A percentile compares a stretch with the other conserved stretches of the same genome.
phyloP scores from a whole-genome alignment of 2,888 invertebrate species.

The Aphodius granarius region DNA sequence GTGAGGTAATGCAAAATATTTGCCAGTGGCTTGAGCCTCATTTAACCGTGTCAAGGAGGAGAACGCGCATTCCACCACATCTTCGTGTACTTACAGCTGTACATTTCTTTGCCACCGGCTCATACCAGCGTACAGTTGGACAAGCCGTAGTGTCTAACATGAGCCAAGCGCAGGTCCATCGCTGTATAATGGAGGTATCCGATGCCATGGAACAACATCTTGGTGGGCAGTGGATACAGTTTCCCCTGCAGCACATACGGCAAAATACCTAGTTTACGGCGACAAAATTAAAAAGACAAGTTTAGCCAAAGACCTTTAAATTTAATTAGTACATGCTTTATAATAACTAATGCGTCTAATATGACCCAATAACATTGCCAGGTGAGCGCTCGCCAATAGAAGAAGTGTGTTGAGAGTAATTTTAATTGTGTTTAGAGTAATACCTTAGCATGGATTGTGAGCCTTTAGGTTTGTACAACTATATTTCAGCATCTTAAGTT shows the following conservation, averaged over 20 bases:
- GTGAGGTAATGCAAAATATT: background rate
- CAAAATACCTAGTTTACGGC: slow-evolving; percentile 3
- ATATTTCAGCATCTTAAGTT: background rate
- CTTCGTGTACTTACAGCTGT: background rate
- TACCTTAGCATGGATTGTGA: background rate
- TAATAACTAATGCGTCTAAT: slow-evolving; percentile 1
- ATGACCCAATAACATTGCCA: background rate
- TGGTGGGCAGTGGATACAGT: background rate
- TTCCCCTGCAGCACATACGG: background rate
- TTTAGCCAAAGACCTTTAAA: background rate
- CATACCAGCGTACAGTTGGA: background rate
- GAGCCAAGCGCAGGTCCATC: background rate
- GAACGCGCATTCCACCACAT: background rate
- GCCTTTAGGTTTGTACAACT: background rate
- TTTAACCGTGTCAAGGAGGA: background rate
- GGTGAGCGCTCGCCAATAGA: background rate
- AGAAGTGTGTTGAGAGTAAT: background rate
- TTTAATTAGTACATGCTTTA: background rate
- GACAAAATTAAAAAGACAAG: slow-evolving; percentile 1
- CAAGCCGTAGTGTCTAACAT: background rate
- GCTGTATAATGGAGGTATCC: background rate
- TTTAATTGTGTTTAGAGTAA: background rate
- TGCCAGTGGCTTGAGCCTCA: background rate
- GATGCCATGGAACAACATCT: background rate
- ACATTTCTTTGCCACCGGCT: background rate